These are phyloP conservation scores for Deladenus siricidicola DNA, from an alignment of 2,888 invertebrate genomes.

Conservation along the genomic window DNA sequence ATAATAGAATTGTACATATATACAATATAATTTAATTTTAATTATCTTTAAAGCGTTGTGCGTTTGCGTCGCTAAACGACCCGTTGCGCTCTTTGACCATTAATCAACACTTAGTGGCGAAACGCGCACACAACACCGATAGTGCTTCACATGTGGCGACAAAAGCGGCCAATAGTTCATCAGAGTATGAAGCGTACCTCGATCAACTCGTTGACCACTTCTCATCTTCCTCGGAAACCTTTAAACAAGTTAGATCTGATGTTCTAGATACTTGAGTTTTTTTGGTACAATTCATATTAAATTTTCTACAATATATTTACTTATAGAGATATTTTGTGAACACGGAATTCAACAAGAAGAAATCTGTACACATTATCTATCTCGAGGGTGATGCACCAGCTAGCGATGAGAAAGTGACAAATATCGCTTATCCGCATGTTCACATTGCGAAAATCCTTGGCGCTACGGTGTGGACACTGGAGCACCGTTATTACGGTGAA, in stretches of 20 bases:
- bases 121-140: too few species aligned
- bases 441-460: not conserved
- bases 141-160: too few species aligned
- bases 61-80: too few species aligned
- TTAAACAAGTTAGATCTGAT: constrained; percentile 3
- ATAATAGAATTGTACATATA: too few species aligned
- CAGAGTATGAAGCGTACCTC: not conserved
- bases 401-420: not conserved
- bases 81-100: too few species aligned
- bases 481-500: not conserved
- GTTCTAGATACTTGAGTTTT: not conserved
- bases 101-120: too few species aligned
- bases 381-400: not conserved
- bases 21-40: too few species aligned
- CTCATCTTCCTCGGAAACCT: not conserved
- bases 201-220: not conserved
- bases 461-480: not conserved
- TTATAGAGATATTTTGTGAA: not conserved
- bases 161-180: too few species aligned
- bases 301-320: not conserved
- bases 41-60: too few species aligned
- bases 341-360: not conserved
- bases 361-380: not conserved
- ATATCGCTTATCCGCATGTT: not conserved
- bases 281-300: not conserved